These are phyloP conservation scores for Balearica regulorum DNA, from an alignment of 2,797 vertebrate genomes.

Conservation along the genomic window DNA sequence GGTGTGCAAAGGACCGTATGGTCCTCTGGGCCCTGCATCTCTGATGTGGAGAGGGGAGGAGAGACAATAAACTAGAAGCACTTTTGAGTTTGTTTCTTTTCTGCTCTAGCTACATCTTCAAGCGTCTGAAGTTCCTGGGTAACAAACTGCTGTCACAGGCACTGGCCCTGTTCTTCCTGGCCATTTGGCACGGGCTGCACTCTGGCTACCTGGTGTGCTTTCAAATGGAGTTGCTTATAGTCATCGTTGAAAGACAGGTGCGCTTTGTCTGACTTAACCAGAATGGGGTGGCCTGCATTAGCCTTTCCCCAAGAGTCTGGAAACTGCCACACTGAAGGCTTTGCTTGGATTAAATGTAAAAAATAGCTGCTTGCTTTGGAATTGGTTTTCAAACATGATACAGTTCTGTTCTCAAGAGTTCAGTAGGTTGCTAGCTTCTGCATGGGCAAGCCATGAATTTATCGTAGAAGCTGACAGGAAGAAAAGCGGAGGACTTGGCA, in stretches of 20 bases:
- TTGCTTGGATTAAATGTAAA: background rate
- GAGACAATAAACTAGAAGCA: background rate
- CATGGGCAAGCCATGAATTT: background rate
- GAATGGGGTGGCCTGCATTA: rapidly evolving
- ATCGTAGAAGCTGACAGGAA: background rate
- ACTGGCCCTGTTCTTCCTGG: constrained; percentile 86
- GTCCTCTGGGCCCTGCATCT: background rate
- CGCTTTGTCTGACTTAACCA: background rate
- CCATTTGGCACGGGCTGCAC: constrained; percentile 94
- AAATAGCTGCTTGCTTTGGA: background rate
- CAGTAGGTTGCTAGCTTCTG: background rate
- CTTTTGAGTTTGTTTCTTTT: constrained; percentile 20
- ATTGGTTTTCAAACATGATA: background rate
- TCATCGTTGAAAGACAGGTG: constrained; percentile 92
- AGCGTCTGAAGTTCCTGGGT: constrained; percentile 92
- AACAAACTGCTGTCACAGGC: constrained; percentile 91
- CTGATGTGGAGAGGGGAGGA: background rate
- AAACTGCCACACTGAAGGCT: background rate
- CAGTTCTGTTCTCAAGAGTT: background rate
- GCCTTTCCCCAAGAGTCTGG: background rate
- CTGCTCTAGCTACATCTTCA: constrained; percentile 88
- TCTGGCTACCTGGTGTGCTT: constrained; percentile 96
- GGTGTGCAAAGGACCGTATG: rapidly evolving
- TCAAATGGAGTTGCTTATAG: constrained; percentile 95
- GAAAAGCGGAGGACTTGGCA: background rate